Evolutionary conservation across 2,888 invertebrate genomes (phyloP), one percentile per base, ranked within the genome.

Genomic region (Tiphia femorata): DNA sequence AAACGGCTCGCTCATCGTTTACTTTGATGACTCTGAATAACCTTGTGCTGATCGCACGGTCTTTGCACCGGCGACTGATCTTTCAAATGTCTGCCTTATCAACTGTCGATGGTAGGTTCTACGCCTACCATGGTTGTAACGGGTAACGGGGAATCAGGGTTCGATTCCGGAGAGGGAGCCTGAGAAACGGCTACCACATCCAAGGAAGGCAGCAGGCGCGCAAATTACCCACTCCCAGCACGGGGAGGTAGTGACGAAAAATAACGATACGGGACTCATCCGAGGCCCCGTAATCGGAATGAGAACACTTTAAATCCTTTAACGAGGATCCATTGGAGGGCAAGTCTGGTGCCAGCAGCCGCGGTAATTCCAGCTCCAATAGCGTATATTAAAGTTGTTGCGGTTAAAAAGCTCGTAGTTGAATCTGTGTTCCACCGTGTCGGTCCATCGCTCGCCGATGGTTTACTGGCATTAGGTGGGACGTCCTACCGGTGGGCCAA

Each of bases 151-250:
- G 85, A 86, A 85, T 86, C 86, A 84, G 86, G 86, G 86, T 86
- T 79, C 79, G 82, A 87, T 87, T 87, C 87, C 86, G 84, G 86
- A 86, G 87, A 88, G 88, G 87, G 87, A 88, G 88, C 88, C 87
- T 88, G 88, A 88, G 87, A 88, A 88, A 88, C 86, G 87, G 88
- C 87, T 87, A 88, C 87, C 88, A 88, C 87, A 87, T 88, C 88
- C 86, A 86, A 84, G 86, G 86, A 88, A 87, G 87, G 88, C 88
- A 89, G 88, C 88, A 88, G 87, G 87, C 87, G 87, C 87, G 87
- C 86, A 87, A 87, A 86, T 87, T 87, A 86, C 86, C 86, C 86
- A 86, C 81, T 86, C 85, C 84, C 81, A 81, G 81, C 80, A 83
- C 84, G 81, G 83, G 83, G 84, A 86, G 87, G 87, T 87, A 87